phyloP scores from a whole-genome alignment of 2,888 invertebrate species.

The Phytoseiulus persimilis region DNA sequence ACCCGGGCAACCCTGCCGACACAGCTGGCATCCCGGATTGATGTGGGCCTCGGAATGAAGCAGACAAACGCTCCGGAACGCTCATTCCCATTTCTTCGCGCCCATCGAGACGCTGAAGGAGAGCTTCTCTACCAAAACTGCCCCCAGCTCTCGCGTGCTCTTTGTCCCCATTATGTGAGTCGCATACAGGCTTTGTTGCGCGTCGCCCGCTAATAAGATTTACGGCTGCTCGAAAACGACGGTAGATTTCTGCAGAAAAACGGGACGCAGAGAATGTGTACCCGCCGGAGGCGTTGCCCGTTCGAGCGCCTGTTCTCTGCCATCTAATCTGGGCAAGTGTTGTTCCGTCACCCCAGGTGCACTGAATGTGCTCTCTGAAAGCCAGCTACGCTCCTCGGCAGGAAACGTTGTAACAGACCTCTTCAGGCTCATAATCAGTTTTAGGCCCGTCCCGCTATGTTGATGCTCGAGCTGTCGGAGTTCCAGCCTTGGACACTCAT shows the following conservation, averaged over 20 bases:
- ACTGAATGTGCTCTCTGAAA: not conserved
- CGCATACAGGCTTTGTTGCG: not conserved
- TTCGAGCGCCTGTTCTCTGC: not conserved
- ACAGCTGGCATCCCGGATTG: too few species aligned
- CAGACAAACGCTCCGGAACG: too few species aligned
- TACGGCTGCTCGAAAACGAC: not conserved
- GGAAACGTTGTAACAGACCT: not conserved
- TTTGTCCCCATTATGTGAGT: not conserved
- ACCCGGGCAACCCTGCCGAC: too few species aligned
- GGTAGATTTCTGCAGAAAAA: not conserved
- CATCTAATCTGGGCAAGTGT: not conserved
- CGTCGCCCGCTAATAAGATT: not conserved
- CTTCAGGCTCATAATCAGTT: too few species aligned
- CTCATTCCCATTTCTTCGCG: too few species aligned
- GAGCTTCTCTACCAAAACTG: too few species aligned
- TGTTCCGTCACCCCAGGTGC: not conserved
- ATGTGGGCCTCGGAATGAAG: too few species aligned
- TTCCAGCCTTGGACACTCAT: too few species aligned
- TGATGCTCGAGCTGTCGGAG: too few species aligned
- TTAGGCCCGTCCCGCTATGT: too few species aligned
- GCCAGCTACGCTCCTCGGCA: not conserved
- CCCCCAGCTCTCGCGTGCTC: not conserved
- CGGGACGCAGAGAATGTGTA: not conserved
- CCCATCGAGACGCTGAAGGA: too few species aligned
- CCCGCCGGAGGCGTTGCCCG: not conserved